Base-by-base conservation (phyloP, 2,113 vertebrate species). In the Kryptolebias marmoratus region DNA sequence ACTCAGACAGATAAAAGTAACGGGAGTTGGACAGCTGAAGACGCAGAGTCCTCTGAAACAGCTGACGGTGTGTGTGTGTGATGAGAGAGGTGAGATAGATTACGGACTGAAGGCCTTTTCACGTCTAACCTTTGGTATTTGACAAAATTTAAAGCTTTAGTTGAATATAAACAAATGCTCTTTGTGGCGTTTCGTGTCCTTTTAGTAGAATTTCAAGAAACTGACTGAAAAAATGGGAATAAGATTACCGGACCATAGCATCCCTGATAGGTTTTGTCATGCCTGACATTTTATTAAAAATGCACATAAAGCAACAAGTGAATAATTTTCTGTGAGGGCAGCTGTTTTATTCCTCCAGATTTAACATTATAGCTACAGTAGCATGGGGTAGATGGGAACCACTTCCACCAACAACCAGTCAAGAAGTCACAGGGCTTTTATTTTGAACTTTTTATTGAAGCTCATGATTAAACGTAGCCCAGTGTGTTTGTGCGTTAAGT, bases 1-100 rank as follows among this genome's bases (percentile, higher is more conserved):
- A 60, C 58, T 9, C 32, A 45, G 47, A 39, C 56, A 61, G 89
- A 91, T 90, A 93, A 91, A 90, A 83, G 44, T 39, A 31, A 58
- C 45, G 39, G 0, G 0, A 57, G 68, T 18, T 39, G 64, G 57
- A 47, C 3, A 2, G 67, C 54, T 53, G 28, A 48, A 56, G 68
- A 71, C 62, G 50, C 47, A 52, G 4, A 15, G 53, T 70, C 36
- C 13, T 74, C 58, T 71, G 10, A 58, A 73, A 60, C 70, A 73
- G 78, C 70, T 80, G 75, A 77, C 1, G 3, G 58, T 66, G 72
- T 39, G 52, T 22, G 71, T 16, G 64, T 39, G 58, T 18, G 55
- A 15, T 56, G 1, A 11, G 5, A 28, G 22, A 64, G 45, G 64
- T 30, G 45, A 55, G 53, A 53, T 5, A 14, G 11, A 63, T 32